phyloP scores from a whole-genome alignment of 1,140 invertebrate genomes.

The Drosophila willistoni region DNA sequence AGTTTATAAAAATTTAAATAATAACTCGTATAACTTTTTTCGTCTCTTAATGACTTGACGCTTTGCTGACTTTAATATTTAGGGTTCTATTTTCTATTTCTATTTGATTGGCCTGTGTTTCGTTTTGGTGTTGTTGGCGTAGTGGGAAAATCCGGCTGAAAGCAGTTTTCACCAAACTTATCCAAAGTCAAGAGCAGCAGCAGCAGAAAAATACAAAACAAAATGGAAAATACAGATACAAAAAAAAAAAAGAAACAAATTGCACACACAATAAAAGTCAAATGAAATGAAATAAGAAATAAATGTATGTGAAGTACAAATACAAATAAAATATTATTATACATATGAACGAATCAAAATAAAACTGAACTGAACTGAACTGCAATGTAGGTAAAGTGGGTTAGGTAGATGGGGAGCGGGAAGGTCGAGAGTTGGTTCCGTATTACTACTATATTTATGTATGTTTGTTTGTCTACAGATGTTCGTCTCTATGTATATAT shows the following conservation, averaged over 20 bases:
- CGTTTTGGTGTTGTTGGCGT: constrained; percentile 20
- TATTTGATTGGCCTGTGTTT: constrained; percentile 32
- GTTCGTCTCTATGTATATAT: not conserved
- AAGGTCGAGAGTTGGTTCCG: not conserved
- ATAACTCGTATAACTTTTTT: not conserved
- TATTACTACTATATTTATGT: not conserved
- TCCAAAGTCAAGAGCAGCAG: constrained; percentile 76
- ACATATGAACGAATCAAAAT: not conserved
- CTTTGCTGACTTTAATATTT: constrained; percentile 18
- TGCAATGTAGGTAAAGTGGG: constrained; percentile 42
- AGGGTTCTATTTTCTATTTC: not conserved
- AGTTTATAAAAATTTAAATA: not conserved
- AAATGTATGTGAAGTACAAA: constrained; percentile 26
- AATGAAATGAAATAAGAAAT: constrained; percentile 34
- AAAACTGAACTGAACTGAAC: constrained; percentile 18
- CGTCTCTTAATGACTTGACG: constrained; percentile 19
- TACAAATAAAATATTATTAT: constrained; percentile 12
- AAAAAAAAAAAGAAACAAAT: not conserved
- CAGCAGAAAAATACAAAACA: constrained; percentile 25
- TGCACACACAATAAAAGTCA: constrained; percentile 23
- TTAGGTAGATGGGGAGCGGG: constrained; percentile 14
- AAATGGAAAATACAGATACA: constrained; percentile 37
- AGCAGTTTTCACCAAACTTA: constrained; percentile 81
- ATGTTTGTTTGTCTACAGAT: not conserved
- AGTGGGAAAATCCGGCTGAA: constrained; percentile 69